phyloP scores from a whole-genome alignment of 2,797 vertebrate species.

The Gallinago solitaria region DNA sequence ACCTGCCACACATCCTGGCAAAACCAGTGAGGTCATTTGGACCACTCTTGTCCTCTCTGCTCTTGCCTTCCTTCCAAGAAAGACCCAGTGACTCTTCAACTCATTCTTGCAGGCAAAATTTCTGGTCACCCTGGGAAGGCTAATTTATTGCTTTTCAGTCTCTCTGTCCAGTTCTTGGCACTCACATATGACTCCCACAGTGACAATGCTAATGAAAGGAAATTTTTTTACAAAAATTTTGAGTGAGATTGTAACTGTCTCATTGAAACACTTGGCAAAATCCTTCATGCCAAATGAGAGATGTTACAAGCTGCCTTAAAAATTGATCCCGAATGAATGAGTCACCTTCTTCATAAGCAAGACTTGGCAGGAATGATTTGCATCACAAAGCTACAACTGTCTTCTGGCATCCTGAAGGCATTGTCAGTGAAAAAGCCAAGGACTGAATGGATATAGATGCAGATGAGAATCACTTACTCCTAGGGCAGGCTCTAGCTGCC shows the following conservation, averaged over 20 bases:
- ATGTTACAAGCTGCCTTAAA: background rate
- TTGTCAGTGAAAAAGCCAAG: background rate
- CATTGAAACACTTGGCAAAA: background rate
- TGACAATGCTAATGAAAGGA: background rate
- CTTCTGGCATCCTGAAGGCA: background rate
- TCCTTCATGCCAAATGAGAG: background rate
- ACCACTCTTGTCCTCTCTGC: background rate
- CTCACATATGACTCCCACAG: background rate
- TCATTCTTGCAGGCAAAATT: background rate
- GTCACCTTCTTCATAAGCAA: background rate
- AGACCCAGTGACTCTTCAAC: background rate
- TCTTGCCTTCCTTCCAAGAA: background rate
- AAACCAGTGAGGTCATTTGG: background rate
- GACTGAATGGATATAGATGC: background rate
- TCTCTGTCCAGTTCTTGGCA: background rate
- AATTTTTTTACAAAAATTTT: background rate
- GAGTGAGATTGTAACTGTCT: background rate
- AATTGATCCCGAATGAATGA: background rate
- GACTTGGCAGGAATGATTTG: background rate
- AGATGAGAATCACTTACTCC: background rate
- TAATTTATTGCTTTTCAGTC: background rate
- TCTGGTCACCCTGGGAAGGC: background rate
- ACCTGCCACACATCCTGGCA: background rate
- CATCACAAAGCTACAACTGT: constrained; percentile 2
- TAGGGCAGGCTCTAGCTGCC: background rate